Evolutionary conservation across 2,888 invertebrate species (phyloP), one percentile per base, ranked within the genome.

Genomic region (Saturnia pavonia): DNA sequence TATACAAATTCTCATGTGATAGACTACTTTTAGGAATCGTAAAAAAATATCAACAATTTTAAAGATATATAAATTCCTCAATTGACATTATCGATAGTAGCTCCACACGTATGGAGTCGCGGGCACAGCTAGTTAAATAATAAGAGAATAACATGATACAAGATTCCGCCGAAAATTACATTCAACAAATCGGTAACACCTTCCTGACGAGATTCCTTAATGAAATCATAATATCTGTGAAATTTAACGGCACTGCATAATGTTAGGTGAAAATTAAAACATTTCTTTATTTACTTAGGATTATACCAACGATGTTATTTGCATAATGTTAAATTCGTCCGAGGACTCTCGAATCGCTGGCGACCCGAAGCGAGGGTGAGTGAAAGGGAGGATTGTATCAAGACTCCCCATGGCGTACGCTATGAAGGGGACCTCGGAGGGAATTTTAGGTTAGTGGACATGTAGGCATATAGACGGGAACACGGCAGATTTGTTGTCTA

Each of bases 401-500:
- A 91, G 91, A 91, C 87, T 87, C 91, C 91, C 92, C 91, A 91
- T 91, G 85, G 90, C 90, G 88, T 85, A 83, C 88, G 86, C 88
- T 86, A 85, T 85, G 87, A 89, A 86, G 84, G 91, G 91, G 89
- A 88, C 87, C 57, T 87, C 91, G 80, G 89, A 89, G 91, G 88
- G 89, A 91, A 90, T 92, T 93, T 93, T 93, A 92, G 93, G 90
- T 94, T 94, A 94, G 94, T 94, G 94, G 94, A 91, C 94, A 94
- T 94, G 94, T 94, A 94, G 94, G 91, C 93, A 94, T 94, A 93
- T 92, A 91, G 92, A 91, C 92, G 94, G 88, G 85, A 91, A 94
- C 94, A 94, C 94, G 94, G 92, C 94, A 90, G 89, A 89, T 89
- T 92, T 90, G 94, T 94, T 94, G 94, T 92, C 92, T 91, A 89